Percentiles rank a stretch among this genome's conserved stretches.
phyloP scores from a whole-genome alignment of 2,113 vertebrate genomes.

The Indicator maculatus region DNA sequence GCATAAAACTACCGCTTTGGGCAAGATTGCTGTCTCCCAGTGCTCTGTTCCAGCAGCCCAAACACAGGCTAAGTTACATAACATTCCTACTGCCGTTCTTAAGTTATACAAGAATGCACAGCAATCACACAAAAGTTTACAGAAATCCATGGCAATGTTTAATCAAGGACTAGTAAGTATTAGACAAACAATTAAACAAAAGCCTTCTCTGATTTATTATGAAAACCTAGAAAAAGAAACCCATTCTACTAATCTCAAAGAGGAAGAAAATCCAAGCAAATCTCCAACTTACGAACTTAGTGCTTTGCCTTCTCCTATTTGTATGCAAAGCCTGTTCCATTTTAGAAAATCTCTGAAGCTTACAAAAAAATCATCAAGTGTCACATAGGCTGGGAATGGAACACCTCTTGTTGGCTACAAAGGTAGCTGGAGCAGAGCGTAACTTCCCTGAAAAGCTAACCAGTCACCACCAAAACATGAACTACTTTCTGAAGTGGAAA shows the following conservation, averaged over 20 bases:
- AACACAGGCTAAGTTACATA: background rate
- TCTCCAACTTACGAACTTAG: background rate
- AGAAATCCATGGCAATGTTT: background rate
- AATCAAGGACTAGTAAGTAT: background rate
- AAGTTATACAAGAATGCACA: background rate
- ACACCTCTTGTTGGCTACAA: accelerated
- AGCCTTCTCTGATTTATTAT: background rate
- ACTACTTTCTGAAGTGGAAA: background rate
- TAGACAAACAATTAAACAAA: background rate
- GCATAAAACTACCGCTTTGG: background rate
- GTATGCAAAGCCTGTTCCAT: background rate
- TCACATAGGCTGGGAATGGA: background rate
- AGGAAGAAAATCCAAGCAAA: background rate
- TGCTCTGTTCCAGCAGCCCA: background rate
- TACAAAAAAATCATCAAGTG: background rate
- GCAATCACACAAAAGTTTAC: background rate
- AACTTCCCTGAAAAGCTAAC: background rate
- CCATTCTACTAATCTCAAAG: background rate
- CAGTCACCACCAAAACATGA: background rate
- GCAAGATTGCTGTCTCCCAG: background rate
- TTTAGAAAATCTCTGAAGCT: background rate
- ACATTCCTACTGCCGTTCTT: background rate
- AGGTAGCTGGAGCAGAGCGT: accelerated
- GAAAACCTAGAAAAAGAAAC: background rate
- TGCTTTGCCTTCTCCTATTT: background rate